Evolutionary conservation across 2,797 vertebrate genomes (phyloP).

Genomic region (Tapera naevia): DNA sequence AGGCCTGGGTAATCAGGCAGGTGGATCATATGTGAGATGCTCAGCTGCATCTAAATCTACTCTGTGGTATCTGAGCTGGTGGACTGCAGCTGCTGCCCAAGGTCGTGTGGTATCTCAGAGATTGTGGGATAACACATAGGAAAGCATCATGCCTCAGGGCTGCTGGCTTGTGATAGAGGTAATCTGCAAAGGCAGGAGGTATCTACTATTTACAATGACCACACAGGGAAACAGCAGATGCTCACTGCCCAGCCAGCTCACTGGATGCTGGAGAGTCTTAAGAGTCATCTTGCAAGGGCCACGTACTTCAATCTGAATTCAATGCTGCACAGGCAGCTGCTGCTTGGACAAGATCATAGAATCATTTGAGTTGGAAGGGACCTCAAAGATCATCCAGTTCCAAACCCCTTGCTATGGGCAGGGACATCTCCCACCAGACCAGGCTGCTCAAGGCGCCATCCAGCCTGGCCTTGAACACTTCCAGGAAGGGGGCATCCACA

Average conservation of each 20-base stretch:
- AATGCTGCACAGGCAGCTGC: background rate
- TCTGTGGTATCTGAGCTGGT: background rate
- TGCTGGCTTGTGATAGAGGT: background rate
- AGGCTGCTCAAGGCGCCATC: too few relatives aligned
- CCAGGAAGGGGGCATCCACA: too few relatives aligned
- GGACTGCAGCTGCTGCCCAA: background rate
- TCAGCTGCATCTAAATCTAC: background rate
- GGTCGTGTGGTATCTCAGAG: background rate
- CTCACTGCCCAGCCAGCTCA: background rate
- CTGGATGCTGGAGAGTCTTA: background rate
- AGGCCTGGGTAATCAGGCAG: background rate
- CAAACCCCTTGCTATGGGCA: too few relatives aligned
- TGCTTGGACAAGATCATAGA: background rate
- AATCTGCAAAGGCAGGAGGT: background rate
- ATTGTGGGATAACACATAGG: background rate
- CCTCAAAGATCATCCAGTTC: too few relatives aligned
- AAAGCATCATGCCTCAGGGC: background rate
- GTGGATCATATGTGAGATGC: fast-evolving
- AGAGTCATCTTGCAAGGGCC: background rate
- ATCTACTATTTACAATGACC: background rate
- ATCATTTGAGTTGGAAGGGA: too few relatives aligned
- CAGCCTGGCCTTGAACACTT: too few relatives aligned
- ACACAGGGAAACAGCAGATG: background rate
- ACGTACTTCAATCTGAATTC: background rate
- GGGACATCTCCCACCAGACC: too few relatives aligned